phyloP scores from a whole-genome alignment of 2,888 invertebrate genomes.

The Neoscelio sp. region DNA sequence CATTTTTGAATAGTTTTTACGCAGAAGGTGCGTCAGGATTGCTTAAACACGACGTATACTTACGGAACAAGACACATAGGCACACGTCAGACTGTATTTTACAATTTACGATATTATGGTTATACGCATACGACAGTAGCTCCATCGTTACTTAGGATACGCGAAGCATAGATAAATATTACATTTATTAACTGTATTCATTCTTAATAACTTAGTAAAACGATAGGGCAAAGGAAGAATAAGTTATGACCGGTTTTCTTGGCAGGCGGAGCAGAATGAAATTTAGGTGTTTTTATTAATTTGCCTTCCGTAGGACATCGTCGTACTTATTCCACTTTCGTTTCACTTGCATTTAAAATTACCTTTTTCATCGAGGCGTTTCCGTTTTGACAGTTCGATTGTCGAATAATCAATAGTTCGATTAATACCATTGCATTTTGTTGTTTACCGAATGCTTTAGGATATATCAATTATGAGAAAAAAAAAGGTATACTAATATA shows the following conservation, averaged over 20 bases:
- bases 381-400: constrained; percentile 19
- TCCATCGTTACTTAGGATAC: constrained; percentile 34
- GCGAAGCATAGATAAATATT: constrained; percentile 16
- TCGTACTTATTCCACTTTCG: not conserved
- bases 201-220: not conserved
- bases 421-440: constrained; percentile 27
- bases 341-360: constrained; percentile 26
- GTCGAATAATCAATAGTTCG: constrained; percentile 10
- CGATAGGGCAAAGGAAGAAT: not conserved
- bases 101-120: constrained; percentile 21
- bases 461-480: constrained; percentile 13
- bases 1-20: constrained; percentile 61
- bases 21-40: constrained; percentile 34
- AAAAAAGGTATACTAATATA: constrained; percentile 11
- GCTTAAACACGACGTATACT: constrained; percentile 41
- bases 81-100: constrained; percentile 31
- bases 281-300: constrained; percentile 20
- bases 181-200: constrained; percentile 16
- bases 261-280: constrained; percentile 5
- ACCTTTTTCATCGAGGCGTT: constrained; percentile 33
- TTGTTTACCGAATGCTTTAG: constrained; percentile 45
- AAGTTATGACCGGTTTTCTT: not conserved
- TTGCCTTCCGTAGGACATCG: constrained; percentile 1
- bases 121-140: constrained; percentile 37
- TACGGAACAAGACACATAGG: constrained; percentile 9